phyloP scores from a whole-genome alignment of 2,797 vertebrate species.

The Synanceia verrucosa region DNA sequence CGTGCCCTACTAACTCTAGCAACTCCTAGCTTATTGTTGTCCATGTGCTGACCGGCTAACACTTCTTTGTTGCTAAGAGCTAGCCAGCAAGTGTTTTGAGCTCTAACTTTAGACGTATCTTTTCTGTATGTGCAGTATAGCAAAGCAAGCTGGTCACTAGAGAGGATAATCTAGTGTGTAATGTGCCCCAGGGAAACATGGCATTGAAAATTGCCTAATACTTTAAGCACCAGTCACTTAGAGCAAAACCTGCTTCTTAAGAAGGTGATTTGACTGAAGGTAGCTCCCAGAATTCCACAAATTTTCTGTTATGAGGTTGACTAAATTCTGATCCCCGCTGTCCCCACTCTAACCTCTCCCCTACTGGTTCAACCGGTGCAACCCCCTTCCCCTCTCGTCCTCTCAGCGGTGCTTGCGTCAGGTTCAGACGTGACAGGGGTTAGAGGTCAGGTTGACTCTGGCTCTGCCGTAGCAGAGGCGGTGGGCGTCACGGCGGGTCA shows the following conservation, averaged over 20 bases:
- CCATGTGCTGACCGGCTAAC: slow-evolving; percentile 6
- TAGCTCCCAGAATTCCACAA: slow-evolving; percentile 26
- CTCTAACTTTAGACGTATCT: neutral
- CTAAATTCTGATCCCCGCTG: slow-evolving; percentile 54
- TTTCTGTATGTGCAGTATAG: slow-evolving; percentile 10
- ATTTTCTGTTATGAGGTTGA: slow-evolving; percentile 22
- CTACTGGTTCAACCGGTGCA: slow-evolving; percentile 61
- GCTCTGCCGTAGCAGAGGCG: slow-evolving; percentile 74
- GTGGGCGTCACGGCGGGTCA: slow-evolving; percentile 76
- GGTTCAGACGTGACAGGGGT: slow-evolving; percentile 79
- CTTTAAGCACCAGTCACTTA: slow-evolving; percentile 29
- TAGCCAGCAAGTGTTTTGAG: slow-evolving; percentile 10
- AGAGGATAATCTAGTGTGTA: slow-evolving; percentile 20
- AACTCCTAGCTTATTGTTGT: slow-evolving; percentile 3
- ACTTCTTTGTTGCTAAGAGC: slow-evolving; percentile 3
- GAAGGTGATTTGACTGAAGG: slow-evolving; percentile 21
- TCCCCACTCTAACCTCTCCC: slow-evolving; percentile 63
- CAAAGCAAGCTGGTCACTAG: slow-evolving; percentile 18
- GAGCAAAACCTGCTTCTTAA: neutral
- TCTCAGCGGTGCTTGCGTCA: slow-evolving; percentile 80
- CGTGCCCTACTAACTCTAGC: slow-evolving; percentile 59
- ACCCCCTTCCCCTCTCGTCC: slow-evolving; percentile 63
- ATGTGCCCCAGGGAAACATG: slow-evolving; percentile 8
- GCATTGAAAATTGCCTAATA: slow-evolving; percentile 8
- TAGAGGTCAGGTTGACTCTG: slow-evolving; percentile 82